A percentile compares a stretch with the other conserved stretches of the same genome.
These are phyloP conservation scores for Babylonia areolata DNA, from an alignment of 1,140 invertebrate species.

Conservation along the genomic window DNA sequence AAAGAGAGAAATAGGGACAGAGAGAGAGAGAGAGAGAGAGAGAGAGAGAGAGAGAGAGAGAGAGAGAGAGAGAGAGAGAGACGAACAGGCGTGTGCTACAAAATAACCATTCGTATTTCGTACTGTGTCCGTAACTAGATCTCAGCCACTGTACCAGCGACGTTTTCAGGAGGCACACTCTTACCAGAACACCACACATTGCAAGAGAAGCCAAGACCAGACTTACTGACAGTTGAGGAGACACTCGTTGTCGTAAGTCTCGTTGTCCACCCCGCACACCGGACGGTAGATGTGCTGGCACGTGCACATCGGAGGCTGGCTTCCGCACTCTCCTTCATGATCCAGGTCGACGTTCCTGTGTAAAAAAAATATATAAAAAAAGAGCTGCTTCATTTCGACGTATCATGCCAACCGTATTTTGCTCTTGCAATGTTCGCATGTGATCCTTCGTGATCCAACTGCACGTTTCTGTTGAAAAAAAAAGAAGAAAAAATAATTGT, in stretches of 20 bases:
- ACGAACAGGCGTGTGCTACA: not conserved
- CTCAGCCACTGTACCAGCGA: no score
- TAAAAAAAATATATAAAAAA: no score
- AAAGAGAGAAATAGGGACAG: not conserved
- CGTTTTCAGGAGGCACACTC: no score
- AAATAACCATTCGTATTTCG: no score
- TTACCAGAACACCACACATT: not conserved
- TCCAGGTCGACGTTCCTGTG: conserved; percentile 24
- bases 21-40: conserved; percentile 3
- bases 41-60: not conserved
- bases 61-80: not conserved
- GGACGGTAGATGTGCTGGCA: conserved; percentile 48
- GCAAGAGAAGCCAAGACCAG: not conserved
- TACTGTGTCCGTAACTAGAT: no score
- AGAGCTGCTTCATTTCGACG: no score
- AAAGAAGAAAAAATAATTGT: no score
- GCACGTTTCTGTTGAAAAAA: no score
- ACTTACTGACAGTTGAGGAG: conserved; percentile 78
- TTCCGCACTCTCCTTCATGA: conserved; percentile 37
- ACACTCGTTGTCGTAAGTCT: conserved; percentile 86
- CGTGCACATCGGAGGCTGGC: conserved; percentile 15
- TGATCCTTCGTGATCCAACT: no score
- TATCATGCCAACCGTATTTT: no score
- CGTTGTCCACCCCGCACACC: conserved; percentile 87
- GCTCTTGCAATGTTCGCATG: no score